Evolutionary conservation across 2,888 invertebrate species (phyloP), one percentile per base, ranked within the genome.

Genomic region (Morpho helenor): DNA sequence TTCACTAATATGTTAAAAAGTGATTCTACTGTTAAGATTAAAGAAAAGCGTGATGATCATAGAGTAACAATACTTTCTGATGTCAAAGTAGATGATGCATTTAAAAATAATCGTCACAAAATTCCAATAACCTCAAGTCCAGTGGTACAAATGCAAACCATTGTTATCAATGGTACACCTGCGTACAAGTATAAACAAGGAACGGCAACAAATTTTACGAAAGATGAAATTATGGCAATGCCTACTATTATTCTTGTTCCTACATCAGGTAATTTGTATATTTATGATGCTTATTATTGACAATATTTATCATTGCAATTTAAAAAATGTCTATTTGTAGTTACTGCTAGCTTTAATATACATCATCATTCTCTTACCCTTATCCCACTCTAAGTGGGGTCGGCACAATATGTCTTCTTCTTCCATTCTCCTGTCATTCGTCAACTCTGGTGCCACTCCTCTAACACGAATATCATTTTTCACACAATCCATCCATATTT

Each of bases 151-250:
- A 79, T 81, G 79, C 82, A 83, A 68, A 82, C 82, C 31, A 79
- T 90, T 57, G 66, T 79, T 49, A 84, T 88, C 56, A 88, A 89
- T 68, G 88, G 87, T 7, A 84, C 79, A n/a, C 80, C 80, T 16
- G 86, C 82, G 7, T 88, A 81, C 59, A 81, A 73, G 52, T 74
- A 77, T 31, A 73, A 72, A 44, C 60, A 68, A 8, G 62, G 58
- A 45, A 50, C 67, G 16, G 60, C 60, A 23, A 65, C 62, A 39
- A 77, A 67, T 49, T 84, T 70, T 61, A 85, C 88, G 10, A 79
- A 82, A 68, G 88, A 87, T 70, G 87, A 91, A 75, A 91, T 91
- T 63, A 88, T 91, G 89, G 85, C 90, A n/a, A 91, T 91, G 91
- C 91, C 90, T 7, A 91, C 89, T n/a, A 77, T 90, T 22, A 85